These are phyloP conservation scores for Equus przewalskii DNA, from an alignment of 2,113 vertebrate species.

Conservation along the genomic window DNA sequence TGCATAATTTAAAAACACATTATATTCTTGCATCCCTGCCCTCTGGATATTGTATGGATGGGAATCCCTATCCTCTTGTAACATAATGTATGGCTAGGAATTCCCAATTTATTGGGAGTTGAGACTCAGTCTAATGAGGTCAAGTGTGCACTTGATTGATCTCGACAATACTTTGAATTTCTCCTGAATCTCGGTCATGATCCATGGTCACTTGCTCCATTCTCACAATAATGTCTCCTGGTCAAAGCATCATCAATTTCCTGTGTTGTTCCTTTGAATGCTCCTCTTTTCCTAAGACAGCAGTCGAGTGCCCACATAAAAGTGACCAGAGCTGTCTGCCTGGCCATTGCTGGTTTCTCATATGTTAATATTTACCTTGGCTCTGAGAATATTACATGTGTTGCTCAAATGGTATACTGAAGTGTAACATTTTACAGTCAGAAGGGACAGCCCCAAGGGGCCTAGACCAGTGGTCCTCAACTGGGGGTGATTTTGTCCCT, in stretches of 20 bases:
- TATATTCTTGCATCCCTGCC: background rate
- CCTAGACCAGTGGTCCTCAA: background rate
- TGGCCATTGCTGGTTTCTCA: background rate
- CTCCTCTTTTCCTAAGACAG: background rate
- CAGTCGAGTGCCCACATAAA: background rate
- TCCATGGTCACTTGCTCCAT: background rate
- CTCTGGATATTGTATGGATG: background rate
- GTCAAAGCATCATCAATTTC: background rate
- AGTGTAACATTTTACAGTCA: background rate
- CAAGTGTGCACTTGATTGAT: background rate
- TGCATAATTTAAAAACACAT: background rate
- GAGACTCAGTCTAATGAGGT: background rate
- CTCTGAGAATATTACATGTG: background rate
- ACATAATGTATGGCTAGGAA: background rate
- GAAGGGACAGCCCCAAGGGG: too few species aligned
- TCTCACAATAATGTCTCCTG: background rate
- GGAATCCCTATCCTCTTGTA: background rate
- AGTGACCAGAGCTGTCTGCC: background rate
- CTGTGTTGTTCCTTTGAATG: background rate
- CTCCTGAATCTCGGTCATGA: background rate
- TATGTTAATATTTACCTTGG: background rate
- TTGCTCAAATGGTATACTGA: background rate
- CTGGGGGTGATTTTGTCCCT: background rate
- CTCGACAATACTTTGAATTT: background rate
- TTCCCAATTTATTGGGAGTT: background rate